Evolutionary conservation across 2,797 vertebrate genomes (phyloP).

Genomic region (Enteromius afrohamiltoni): DNA sequence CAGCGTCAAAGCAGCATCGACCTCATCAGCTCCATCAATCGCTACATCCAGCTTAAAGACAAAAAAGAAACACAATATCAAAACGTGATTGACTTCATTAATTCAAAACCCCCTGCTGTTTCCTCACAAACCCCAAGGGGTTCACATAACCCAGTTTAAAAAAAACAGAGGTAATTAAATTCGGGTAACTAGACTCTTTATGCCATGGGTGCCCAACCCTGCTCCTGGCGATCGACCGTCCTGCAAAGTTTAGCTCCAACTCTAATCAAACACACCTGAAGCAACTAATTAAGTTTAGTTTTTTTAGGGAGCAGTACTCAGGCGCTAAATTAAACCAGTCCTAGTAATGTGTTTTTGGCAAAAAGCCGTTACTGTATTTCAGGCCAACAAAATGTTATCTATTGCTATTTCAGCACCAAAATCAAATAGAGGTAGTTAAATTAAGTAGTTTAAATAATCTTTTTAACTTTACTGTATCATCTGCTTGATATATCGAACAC

Average conservation of each 20-base stretch:
- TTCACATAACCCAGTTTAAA: too few relatives aligned
- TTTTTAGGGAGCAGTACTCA: neutral
- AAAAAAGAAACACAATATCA: neutral
- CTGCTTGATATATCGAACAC: neutral
- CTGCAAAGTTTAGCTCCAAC: too few relatives aligned
- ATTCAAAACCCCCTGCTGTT: too few relatives aligned
- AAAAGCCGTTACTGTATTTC: neutral
- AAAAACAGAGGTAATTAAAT: too few relatives aligned
- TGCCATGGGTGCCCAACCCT: too few relatives aligned
- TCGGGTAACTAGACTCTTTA: too few relatives aligned
- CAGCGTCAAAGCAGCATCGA: constrained; percentile 89
- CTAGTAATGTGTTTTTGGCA: neutral
- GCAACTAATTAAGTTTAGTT: too few relatives aligned
- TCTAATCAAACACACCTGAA: too few relatives aligned
- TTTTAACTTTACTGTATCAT: neutral
- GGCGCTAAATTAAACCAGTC: neutral
- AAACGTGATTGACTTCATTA: too few relatives aligned
- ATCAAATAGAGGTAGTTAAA: neutral
- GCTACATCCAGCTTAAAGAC: constrained; percentile 88
- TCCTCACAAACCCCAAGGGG: too few relatives aligned
- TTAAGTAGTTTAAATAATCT: neutral
- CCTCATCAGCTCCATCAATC: constrained; percentile 96
- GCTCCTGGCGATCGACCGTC: too few relatives aligned
- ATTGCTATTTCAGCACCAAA: neutral
- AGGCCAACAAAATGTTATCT: too few relatives aligned